Conservation (phyloP, 2,888 invertebrate genomes). For the Poecilus cupreus region DNA sequence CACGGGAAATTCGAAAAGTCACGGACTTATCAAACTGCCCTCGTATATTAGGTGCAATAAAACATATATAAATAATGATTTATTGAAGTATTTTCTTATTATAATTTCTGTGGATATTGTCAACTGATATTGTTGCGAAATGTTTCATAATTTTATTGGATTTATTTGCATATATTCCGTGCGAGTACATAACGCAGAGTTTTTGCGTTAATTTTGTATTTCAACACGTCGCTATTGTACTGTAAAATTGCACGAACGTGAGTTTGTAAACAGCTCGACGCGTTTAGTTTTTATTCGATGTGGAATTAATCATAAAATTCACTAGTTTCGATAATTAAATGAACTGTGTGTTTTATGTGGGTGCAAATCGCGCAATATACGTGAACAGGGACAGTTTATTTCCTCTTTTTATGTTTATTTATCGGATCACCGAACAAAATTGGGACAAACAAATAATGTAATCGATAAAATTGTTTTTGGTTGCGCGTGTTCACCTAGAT, state of each 20-base stretch:
- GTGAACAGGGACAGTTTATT: background rate
- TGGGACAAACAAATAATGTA: slow-evolving; percentile 43
- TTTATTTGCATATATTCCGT: slow-evolving; percentile 28
- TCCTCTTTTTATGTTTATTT: slow-evolving; percentile 34
- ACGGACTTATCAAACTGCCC: no score
- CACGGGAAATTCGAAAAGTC: no score
- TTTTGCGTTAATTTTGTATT: slow-evolving; percentile 32
- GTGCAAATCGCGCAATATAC: background rate
- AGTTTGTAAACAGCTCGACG: slow-evolving; percentile 36
- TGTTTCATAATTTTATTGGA: slow-evolving; percentile 14
- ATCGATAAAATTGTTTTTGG: slow-evolving; percentile 29
- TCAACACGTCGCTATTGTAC: slow-evolving; percentile 39
- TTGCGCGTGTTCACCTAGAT: slow-evolving; percentile 28
- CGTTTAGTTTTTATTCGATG: slow-evolving; percentile 26
- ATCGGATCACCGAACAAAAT: slow-evolving; percentile 30
- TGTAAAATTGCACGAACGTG: slow-evolving; percentile 23
- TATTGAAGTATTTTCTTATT: background rate
- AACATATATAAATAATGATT: no score
- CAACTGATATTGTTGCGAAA: background rate
- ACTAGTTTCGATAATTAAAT: slow-evolving; percentile 41
- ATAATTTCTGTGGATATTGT: background rate
- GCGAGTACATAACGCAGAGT: background rate
- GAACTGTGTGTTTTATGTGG: slow-evolving; percentile 33
- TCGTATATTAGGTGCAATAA: no score
- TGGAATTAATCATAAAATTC: slow-evolving; percentile 46